Conservation (phyloP, 2,797 vertebrate genomes). For the Pipistrellus nathusii region DNA sequence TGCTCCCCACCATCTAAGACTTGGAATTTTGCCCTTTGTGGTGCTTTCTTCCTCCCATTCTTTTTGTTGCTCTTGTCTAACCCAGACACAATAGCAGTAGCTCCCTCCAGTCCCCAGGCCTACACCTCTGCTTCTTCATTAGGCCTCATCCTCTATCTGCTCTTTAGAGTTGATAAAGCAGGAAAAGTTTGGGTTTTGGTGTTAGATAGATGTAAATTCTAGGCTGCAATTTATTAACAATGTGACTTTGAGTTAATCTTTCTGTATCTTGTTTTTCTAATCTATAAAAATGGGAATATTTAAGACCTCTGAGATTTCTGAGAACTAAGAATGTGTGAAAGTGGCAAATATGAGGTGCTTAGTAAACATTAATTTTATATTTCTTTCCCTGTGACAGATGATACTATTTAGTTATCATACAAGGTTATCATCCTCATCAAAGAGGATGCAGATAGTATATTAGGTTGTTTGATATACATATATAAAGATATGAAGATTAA, state of each 20-base stretch:
- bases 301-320: background rate
- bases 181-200: background rate
- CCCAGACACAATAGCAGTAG: background rate
- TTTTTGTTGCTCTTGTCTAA: background rate
- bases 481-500: background rate
- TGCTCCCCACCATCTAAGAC: background rate
- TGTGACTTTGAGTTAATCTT: conserved; percentile 1
- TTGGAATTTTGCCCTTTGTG: background rate
- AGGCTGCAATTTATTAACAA: background rate
- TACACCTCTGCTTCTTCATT: background rate
- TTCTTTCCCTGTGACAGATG: background rate
- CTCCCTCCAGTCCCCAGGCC: background rate
- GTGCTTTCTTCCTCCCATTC: background rate
- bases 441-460: background rate
- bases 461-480: background rate
- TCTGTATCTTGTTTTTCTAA: conserved; percentile 22
- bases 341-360: background rate
- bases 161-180: background rate
- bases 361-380: background rate
- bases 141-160: background rate
- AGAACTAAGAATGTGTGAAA: background rate
- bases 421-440: background rate
- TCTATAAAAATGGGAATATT: background rate
- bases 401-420: background rate
- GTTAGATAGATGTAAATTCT: background rate